Evolutionary conservation across 1,140 invertebrate species (phyloP).

Genomic region (Brachionus rubens): DNA sequence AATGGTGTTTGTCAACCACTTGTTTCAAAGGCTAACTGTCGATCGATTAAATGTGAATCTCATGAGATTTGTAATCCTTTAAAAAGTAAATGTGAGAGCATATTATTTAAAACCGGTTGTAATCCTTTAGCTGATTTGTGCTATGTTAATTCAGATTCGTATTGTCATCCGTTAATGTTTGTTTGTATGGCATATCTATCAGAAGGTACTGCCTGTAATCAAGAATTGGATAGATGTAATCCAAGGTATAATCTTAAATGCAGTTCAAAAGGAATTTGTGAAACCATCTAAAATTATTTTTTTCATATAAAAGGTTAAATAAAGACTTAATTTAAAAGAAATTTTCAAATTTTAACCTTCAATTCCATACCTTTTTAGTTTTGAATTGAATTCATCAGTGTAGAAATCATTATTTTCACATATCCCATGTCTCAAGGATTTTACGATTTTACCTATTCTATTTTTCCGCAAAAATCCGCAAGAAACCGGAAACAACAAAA

Average conservation of each 20-base stretch:
- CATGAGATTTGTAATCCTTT: slow-evolving; percentile 2
- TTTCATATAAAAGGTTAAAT: too few species aligned
- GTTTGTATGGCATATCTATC: neutral
- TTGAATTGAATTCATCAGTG: too few species aligned
- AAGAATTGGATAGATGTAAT: neutral
- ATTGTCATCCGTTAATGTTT: slow-evolving; percentile 4
- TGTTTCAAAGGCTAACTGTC: neutral
- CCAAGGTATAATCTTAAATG: neutral
- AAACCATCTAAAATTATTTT: too few species aligned
- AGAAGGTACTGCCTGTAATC: neutral
- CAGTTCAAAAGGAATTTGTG: neutral
- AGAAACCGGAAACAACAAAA: too few species aligned
- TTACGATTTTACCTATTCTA: too few species aligned
- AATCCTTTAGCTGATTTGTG: neutral
- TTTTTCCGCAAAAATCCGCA: too few species aligned
- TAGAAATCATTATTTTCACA: too few species aligned
- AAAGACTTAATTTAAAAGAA: too few species aligned
- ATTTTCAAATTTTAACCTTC: too few species aligned
- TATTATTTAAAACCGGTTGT: neutral
- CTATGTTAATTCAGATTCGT: slow-evolving; percentile 3
- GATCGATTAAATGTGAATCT: neutral
- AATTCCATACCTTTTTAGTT: too few species aligned
- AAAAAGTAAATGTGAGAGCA: neutral
- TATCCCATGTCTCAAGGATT: too few species aligned
- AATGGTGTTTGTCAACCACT: slow-evolving; percentile 1